These are phyloP conservation scores for Oncorhynchus masou DNA, from an alignment of 2,113 vertebrate species.

Conservation along the genomic window DNA sequence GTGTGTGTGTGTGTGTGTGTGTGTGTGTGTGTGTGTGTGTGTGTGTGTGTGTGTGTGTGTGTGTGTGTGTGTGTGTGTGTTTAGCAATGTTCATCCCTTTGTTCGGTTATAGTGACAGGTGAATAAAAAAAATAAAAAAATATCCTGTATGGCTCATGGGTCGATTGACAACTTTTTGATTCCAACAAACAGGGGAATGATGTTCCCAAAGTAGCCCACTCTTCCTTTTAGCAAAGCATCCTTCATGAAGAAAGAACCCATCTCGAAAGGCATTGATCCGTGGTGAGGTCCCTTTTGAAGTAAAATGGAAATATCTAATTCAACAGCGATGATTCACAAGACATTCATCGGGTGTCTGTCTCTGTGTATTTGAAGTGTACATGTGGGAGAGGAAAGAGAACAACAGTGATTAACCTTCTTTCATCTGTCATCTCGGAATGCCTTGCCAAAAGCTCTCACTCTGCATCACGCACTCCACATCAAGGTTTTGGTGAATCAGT, in stretches of 20 bases:
- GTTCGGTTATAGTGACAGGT: too few relatives aligned
- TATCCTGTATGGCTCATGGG: not conserved
- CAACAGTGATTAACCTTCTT: conserved; percentile 11
- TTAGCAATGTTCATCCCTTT: too few relatives aligned
- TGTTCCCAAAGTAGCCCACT: not conserved
- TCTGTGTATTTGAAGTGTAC: conserved; percentile 13
- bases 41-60: too few relatives aligned
- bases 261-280: not conserved
- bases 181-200: not conserved
- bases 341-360: not conserved
- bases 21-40: too few relatives aligned
- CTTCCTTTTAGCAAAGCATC: too few relatives aligned
- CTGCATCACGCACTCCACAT: conserved; percentile 7
- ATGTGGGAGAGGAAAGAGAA: conserved; percentile 8
- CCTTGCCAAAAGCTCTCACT: not conserved
- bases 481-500: conserved; percentile 7
- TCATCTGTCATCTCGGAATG: conserved; percentile 21
- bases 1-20: not conserved
- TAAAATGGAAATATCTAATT: too few relatives aligned
- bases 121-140: too few relatives aligned
- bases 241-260: not conserved
- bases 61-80: not conserved
- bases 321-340: too few relatives aligned
- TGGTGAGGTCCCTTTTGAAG: too few relatives aligned
- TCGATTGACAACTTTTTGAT: not conserved